Evolutionary conservation across 2,888 invertebrate genomes (phyloP).

Genomic region (Sphaerophoria rueppellii): DNA sequence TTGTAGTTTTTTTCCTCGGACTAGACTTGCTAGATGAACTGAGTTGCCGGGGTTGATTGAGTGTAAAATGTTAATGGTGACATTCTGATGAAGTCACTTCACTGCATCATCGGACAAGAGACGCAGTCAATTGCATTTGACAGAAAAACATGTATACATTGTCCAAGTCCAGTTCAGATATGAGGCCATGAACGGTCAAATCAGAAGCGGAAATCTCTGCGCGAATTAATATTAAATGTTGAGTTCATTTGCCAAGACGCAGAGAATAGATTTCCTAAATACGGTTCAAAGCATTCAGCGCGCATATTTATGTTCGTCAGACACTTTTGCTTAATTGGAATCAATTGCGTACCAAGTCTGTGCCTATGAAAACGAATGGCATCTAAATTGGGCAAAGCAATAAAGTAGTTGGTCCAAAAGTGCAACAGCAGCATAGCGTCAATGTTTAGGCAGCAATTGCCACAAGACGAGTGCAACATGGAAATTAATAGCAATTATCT

Average conservation of each 20-base stretch:
- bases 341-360: constrained; percentile 37
- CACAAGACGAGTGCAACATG: not conserved
- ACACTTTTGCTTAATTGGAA: constrained; percentile 56
- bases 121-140: constrained; percentile 53
- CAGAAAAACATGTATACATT: constrained; percentile 42
- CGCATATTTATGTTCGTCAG: constrained; percentile 43
- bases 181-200: constrained; percentile 25
- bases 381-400: constrained; percentile 38
- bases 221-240: constrained; percentile 53
- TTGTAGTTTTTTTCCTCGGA: not conserved
- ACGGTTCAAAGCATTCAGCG: not conserved
- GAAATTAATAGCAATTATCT: constrained; percentile 1
- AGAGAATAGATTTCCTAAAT: constrained; percentile 46
- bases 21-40: not conserved
- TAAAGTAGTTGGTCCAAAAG: constrained; percentile 25
- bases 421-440: not conserved
- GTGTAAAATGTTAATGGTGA: constrained; percentile 63
- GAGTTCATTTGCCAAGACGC: constrained; percentile 40
- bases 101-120: constrained; percentile 37
- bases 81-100: constrained; percentile 59
- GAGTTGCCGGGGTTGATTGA: constrained; percentile 58
- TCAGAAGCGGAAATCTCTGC: constrained; percentile 45
- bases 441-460: too few relatives aligned
- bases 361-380: constrained; percentile 16
- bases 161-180: constrained; percentile 7